Evolutionary conservation across 2,113 vertebrate species (phyloP), one percentile per base, ranked within the genome.

Genomic region (Heterotilapia buettikoferi): DNA sequence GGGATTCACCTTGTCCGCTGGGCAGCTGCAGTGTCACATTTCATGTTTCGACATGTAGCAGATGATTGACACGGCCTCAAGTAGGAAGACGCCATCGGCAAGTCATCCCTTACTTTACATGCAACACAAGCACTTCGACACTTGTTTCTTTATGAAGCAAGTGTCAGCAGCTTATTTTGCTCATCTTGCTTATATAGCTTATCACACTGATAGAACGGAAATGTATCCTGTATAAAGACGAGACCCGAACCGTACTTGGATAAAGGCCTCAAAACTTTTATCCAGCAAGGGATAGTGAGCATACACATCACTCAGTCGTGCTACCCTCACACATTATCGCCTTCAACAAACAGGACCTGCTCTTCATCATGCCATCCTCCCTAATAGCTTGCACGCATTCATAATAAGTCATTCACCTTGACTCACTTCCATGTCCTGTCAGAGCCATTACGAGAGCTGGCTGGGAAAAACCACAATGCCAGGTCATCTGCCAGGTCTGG

Each of bases 321-420:
- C 61, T 85, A 31, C 66, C 79, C 86, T 93, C 86, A 82, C 93
- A 92, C 90, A 94, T 95, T 92, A 95, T 89, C 91, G 73, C 94
- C 92, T 85, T 84, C 56, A 71, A 88, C 91, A 92, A 87, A 91
- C 84, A 85, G 82, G 80, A 84, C 81, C 47, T 45, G 40, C 16
- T 89, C 91, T 84, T 88, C 53, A 80, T 85, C 73, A 79, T 8
- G 9, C n/a, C 6, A 63, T 84, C 54, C 54, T 89, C 38, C 71
- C 50, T 82, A 92, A 93, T 93, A 88, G 80, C 59, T 88, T 12
- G 6, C 50, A 29, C 47, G 19, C 79, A 84, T 45, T 79, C 86
- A 88, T 80, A 83, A 84, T 88, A 90, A 94, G 85, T 91, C 90
- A 91, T 89, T 93, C 89, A 92, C 88, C 82, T 91, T 89, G 91